A percentile compares a stretch with the other conserved stretches of the same genome.
These are phyloP conservation scores for Polylopha cassiicola DNA, from an alignment of 2,888 invertebrate species.

Conservation along the genomic window DNA sequence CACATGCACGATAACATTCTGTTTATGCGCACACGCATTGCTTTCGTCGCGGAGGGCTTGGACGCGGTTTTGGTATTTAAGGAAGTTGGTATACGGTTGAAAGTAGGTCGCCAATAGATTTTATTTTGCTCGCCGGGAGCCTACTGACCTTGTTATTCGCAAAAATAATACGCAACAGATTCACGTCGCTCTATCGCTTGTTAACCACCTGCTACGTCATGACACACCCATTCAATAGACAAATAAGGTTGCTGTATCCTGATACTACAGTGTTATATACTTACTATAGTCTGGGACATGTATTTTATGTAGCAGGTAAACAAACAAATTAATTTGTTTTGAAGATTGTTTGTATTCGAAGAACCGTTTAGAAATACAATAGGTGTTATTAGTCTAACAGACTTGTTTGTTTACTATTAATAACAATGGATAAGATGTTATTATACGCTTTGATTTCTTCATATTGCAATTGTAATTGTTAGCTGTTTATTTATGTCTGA, in stretches of 20 bases:
- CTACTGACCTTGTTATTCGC: constrained; percentile 52
- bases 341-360: no score
- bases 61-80: constrained; percentile 36
- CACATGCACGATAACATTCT: constrained; percentile 47
- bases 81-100: constrained; percentile 42
- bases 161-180: constrained; percentile 68
- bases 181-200: constrained; percentile 40
- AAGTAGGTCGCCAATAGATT: constrained; percentile 37
- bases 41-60: constrained; percentile 15
- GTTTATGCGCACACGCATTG: constrained; percentile 39
- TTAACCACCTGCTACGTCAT: constrained; percentile 59
- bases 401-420: no score
- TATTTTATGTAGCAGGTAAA: constrained; percentile 20
- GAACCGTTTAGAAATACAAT: no score
- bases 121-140: constrained; percentile 41
- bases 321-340: constrained; percentile 13
- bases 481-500: no score
- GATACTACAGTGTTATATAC: constrained; percentile 35
- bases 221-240: constrained; percentile 71
- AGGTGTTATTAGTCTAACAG: no score
- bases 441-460: no score
- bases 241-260: constrained; percentile 58
- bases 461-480: no score
- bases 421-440: no score
- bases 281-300: constrained; percentile 27